Percentiles rank a stretch among this genome's conserved stretches.
Conservation (phyloP, 2,113 vertebrate species). For the Butastur rufipennis region DNA sequence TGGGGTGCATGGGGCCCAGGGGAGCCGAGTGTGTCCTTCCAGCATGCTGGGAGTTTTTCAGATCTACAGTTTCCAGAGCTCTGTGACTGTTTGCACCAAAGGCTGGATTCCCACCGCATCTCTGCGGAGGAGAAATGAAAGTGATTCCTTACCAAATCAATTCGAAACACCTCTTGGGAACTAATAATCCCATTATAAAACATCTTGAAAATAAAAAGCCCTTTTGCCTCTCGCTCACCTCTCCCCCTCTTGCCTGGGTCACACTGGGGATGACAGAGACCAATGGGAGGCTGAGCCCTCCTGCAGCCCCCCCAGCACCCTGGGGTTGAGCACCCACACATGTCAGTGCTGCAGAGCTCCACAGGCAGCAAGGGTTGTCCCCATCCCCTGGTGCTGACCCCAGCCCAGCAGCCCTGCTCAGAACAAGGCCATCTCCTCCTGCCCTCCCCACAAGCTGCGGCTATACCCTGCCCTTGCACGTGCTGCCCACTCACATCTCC, state of each 20-base stretch:
- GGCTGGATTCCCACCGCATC: background rate
- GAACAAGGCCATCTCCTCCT: background rate
- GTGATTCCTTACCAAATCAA: background rate
- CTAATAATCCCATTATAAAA: slow-evolving; percentile 59
- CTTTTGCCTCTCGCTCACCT: background rate
- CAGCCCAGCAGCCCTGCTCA: background rate
- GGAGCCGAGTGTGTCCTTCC: fast-evolving
- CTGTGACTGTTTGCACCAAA: background rate
- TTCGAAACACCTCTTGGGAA: slow-evolving; percentile 50
- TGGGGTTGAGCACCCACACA: background rate
- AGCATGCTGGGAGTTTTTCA: fast-evolving
- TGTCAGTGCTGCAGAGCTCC: background rate
- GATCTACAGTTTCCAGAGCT: background rate
- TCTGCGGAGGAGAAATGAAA: slow-evolving; percentile 11
- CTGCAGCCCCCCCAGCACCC: background rate
- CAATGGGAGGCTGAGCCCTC: background rate
- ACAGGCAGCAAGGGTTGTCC: fast-evolving
- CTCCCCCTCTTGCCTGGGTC: background rate
- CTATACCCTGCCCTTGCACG: fast-evolving
- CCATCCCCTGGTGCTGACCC: fast-evolving
- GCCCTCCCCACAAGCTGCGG: fast-evolving
- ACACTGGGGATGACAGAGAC: background rate
- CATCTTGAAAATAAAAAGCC: slow-evolving; percentile 41
- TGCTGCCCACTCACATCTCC: background rate
- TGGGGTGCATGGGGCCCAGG: fast-evolving